phyloP scores from a whole-genome alignment of 2,113 vertebrate species.

The Odontesthes bonariensis region DNA sequence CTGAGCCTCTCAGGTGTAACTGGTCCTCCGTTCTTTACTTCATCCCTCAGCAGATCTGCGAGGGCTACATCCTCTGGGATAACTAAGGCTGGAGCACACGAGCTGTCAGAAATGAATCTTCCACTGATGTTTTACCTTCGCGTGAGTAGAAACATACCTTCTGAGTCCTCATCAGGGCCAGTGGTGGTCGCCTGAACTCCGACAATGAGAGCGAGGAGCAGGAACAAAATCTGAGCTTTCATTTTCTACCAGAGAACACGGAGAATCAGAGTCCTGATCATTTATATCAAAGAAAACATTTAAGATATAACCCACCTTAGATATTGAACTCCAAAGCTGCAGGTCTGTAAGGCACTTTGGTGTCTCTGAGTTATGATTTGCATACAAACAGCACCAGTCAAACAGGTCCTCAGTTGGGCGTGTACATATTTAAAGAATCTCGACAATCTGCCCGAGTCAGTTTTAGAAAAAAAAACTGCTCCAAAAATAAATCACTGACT shows the following conservation, averaged over 20 bases:
- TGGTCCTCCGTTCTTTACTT: rapidly evolving
- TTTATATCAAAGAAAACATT: not conserved
- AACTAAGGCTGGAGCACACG: constrained; percentile 4
- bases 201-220: constrained; percentile 34
- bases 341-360: not conserved
- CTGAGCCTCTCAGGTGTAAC: rapidly evolving
- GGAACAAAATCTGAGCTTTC: constrained; percentile 29
- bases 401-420: not conserved
- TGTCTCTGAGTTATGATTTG: not conserved
- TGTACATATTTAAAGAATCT: constrained; percentile 11
- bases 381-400: not conserved
- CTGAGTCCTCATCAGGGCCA: rapidly evolving
- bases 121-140: not conserved
- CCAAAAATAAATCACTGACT: constrained; percentile 2
- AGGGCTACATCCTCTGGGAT: not conserved
- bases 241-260: constrained; percentile 33
- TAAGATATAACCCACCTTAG: constrained; percentile 13
- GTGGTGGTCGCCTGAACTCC: not conserved
- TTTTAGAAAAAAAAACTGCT: not conserved
- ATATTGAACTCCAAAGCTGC: not conserved
- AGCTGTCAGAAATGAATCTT: not conserved
- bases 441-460: constrained; percentile 30
- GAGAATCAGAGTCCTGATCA: not conserved
- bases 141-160: constrained; percentile 24
- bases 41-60: not conserved